Base-by-base conservation (phyloP, 2,797 vertebrate species). In the Danio jaintianensis region DNA sequence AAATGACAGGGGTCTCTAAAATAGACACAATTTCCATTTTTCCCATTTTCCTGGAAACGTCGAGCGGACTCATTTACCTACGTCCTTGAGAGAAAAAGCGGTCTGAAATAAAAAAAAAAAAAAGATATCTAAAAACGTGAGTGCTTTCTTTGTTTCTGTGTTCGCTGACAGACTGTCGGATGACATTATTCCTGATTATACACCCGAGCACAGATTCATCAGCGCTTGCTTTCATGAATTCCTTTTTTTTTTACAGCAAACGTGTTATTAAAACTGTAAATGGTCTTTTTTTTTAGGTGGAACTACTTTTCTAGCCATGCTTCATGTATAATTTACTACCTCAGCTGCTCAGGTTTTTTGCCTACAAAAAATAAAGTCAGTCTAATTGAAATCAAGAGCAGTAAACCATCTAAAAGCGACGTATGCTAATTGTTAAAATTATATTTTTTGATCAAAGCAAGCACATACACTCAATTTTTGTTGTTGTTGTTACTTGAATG, bases 1-100 rank as follows among this genome's bases (percentile, higher is more conserved):
- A 22, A 53, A 22, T 67, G 52, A 55, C 20, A 42, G 40, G 55
- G 67, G 67, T 62, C n/a, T 52, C n/a, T 68, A 78, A 68, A 82
- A 40, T 40, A 7, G 2, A 64, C 43, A 76, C 36, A 68, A 52
- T 50, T 80, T 62, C 36, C 12, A 53, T 40, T 68, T 80, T 75
- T 61, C 36, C 55, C 16, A 81, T 64, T 70, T 64, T 40, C 68
- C 70, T 53, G 48, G 11, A 81, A 68, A 62, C 11, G 16, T 52
- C 5, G 53, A 53, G 10, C 66, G 20, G 45, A 69, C 40, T 56
- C 53, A 75, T 68, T 61, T 68, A 18, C 56, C 71, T 52, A 56
- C 55, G 12, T 63, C 43, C 61, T 38, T 55, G 55, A 81, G 29
- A 58, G 56, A 62, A 43, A 79, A 71, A 50, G 50, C 45, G 18